A percentile compares a stretch with the other conserved stretches of the same genome.
Evolutionary conservation across 2,888 invertebrate species (phyloP).

Genomic region (Xanthorhoe designata): DNA sequence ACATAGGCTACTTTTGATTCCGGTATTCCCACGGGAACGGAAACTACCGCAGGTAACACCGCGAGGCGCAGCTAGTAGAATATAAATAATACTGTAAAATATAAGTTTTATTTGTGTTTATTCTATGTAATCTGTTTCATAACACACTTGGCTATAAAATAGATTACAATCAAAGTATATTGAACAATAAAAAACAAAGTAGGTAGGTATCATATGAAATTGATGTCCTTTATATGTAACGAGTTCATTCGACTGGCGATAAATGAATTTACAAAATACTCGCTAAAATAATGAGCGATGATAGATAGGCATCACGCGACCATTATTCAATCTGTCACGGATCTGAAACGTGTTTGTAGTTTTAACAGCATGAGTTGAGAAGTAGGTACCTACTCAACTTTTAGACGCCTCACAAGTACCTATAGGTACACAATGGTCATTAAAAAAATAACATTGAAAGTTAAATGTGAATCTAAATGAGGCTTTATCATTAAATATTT

Average conservation of each 20-base stretch:
- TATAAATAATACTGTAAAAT: no score
- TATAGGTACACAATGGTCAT: no score
- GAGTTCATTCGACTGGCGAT: conserved; percentile 20
- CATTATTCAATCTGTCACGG: conserved; percentile 24
- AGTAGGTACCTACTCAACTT: neutral
- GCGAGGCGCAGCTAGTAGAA: neutral
- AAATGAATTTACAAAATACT: conserved; percentile 35
- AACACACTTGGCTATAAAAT: no score
- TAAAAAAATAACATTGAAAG: no score
- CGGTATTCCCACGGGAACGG: no score
- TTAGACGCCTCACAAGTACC: neutral
- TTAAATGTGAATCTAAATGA: no score
- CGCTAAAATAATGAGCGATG: conserved; percentile 40
- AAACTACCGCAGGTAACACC: no score
- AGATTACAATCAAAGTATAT: neutral
- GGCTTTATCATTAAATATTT: no score
- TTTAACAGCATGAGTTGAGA: neutral
- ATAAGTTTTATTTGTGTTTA: no score
- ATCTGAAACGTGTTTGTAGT: conserved; percentile 18
- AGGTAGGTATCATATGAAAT: neutral
- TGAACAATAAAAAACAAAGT: neutral
- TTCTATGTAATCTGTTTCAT: neutral
- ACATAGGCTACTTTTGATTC: no score
- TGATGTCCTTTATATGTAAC: conserved; percentile 8
- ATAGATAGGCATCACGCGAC: conserved; percentile 38